Conservation (phyloP, 1,140 invertebrate species). For the Bombus consobrinus region DNA sequence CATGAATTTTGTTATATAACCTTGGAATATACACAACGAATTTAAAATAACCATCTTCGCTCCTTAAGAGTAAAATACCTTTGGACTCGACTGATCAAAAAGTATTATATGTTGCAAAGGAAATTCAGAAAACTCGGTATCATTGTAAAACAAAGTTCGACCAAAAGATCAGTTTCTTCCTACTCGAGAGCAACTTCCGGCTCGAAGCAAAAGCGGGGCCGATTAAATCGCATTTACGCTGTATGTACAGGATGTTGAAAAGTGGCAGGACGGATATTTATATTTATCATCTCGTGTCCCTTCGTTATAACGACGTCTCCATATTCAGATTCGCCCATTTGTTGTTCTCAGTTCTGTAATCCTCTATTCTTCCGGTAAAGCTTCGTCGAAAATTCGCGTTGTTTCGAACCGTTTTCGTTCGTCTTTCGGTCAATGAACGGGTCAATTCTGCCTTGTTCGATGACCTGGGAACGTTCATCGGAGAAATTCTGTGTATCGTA, state of each 20-base stretch:
- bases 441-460: conserved; percentile 56
- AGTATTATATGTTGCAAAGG: background rate
- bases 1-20: too few relatives aligned
- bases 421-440: conserved; percentile 74
- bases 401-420: conserved; percentile 57
- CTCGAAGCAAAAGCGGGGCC: conserved; percentile 1
- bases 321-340: conserved; percentile 78
- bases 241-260: conserved; percentile 38
- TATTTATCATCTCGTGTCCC: conserved; percentile 6
- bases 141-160: background rate
- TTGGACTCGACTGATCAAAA: background rate
- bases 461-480: background rate
- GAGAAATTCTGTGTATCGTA: background rate
- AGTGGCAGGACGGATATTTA: conserved; percentile 64
- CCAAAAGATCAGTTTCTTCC: background rate
- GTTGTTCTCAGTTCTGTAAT: conserved; percentile 53
- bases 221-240: conserved; percentile 8
- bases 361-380: conserved; percentile 69
- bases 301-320: conserved; percentile 79
- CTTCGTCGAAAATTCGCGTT: conserved; percentile 69
- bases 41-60: too few relatives aligned
- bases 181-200: background rate
- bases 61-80: too few relatives aligned
- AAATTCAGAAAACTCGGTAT: background rate
- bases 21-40: too few relatives aligned